phyloP scores from a whole-genome alignment of 2,113 vertebrate species.

The Gallinago paraguaiae region DNA sequence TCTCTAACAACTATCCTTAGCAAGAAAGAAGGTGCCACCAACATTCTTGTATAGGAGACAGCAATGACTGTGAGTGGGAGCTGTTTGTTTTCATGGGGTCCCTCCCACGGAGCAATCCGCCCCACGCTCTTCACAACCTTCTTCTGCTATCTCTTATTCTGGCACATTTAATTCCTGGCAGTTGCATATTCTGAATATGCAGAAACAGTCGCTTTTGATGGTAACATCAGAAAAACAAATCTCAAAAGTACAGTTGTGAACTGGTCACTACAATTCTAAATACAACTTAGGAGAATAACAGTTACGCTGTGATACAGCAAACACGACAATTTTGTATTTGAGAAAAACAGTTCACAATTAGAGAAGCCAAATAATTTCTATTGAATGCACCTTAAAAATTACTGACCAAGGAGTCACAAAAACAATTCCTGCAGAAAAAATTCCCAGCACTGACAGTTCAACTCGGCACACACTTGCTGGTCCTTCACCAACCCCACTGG shows the following conservation, averaged over 20 bases:
- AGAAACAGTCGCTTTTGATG: neutral
- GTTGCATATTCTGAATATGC: neutral
- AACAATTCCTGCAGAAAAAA: neutral
- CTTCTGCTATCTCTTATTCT: neutral
- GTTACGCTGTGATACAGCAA: neutral
- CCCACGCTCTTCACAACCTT: neutral
- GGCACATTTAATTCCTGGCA: neutral
- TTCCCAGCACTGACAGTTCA: neutral
- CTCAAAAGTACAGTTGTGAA: neutral
- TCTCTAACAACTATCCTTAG: neutral
- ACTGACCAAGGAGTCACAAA: neutral
- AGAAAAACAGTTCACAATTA: neutral
- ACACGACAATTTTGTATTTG: neutral
- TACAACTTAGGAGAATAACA: neutral
- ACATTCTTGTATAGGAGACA: neutral
- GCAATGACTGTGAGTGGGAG: neutral
- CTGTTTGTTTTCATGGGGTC: neutral
- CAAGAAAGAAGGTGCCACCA: neutral
- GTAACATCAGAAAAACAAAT: neutral
- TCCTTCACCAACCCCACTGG: neutral
- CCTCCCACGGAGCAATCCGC: neutral
- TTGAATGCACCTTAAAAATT: neutral
- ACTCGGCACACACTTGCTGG: neutral
- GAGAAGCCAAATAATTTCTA: neutral
- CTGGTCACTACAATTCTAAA: neutral